Base-by-base conservation (phyloP, 2,888 invertebrate genomes). In the Xestia c-nigrum region DNA sequence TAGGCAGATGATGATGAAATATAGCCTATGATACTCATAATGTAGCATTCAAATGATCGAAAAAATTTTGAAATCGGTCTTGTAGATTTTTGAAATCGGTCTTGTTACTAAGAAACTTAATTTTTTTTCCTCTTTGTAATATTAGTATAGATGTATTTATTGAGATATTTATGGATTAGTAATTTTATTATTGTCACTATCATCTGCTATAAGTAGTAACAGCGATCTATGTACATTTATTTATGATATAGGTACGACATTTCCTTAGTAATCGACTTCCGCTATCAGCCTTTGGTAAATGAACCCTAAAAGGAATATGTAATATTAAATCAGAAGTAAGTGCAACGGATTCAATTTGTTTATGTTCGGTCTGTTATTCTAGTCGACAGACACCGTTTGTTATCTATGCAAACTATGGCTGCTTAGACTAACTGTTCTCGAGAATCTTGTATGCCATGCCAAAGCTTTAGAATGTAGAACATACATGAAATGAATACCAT, bases 281-380 rank as follows among this genome's bases (percentile, higher is more conserved):
- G 16, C 31, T 63, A 9, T 5, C 31, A 43, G 19, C 6, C 43
- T 43, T 31, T 21, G 12, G 3, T n/a, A 71, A 21, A 6, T 43
- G 43, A 50, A 57, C 31, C 24, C 12, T 43, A 72, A 57, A 47
- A 61, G 71, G 9, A 69, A 50, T 55, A 64, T 31, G 21, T 24
- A 52, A 67, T 67, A 55, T 72, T 72, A 21, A 59, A 55, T 50
- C 68, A 74, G 71, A 80, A 77, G 66, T 38, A 63, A 64, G 24
- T 71, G 65, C 73, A 79, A 63, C 69, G 72, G 46, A 59, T 55
- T 59, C 47, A 19, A 55, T 19, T 59, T 78, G 79, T 79, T 72
- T 74, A 76, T 78, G 78, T 85, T 81, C 50, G 31, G 65, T 72
- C 50, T 78, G 55, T 83, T 85, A 80, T 85, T 83, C 59, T 72